Conservation (phyloP, 1,140 invertebrate species). For the Sipha flava region DNA sequence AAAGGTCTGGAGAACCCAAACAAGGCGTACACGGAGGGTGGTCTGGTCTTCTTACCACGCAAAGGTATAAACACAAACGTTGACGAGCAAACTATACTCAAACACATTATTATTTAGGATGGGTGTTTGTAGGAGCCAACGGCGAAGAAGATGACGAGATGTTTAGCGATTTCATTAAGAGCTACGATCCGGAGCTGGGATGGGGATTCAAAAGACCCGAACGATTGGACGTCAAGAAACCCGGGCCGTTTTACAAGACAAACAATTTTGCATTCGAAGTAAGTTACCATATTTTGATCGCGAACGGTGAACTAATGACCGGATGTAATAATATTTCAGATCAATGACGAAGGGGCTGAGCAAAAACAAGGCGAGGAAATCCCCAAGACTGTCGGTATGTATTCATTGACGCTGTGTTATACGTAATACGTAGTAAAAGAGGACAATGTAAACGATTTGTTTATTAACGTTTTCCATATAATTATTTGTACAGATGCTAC, state of each 20-base stretch:
- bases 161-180: constrained; percentile 34
- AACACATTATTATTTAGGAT: neutral
- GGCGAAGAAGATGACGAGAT: constrained; percentile 28
- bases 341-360: neutral
- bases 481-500: neutral
- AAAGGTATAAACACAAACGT: constrained; percentile 38
- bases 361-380: neutral
- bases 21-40: constrained; percentile 49
- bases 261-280: constrained; percentile 51
- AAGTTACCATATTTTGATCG: neutral
- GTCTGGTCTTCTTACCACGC: constrained; percentile 49
- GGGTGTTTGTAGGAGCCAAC: neutral
- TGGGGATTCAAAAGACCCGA: constrained; percentile 71
- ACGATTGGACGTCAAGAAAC: constrained; percentile 89
- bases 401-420: too few relatives aligned
- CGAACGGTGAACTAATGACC: neutral
- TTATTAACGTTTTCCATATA: too few relatives aligned
- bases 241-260: constrained; percentile 66
- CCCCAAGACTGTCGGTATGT: constrained; percentile 9
- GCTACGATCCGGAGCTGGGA: constrained; percentile 34
- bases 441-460: neutral
- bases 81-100: neutral
- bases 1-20: constrained; percentile 15
- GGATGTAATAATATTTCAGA: neutral
- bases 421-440: neutral